These are phyloP conservation scores for Paramisgurnus dabryanus DNA, from an alignment of 2,113 vertebrate species.

Conservation along the genomic window DNA sequence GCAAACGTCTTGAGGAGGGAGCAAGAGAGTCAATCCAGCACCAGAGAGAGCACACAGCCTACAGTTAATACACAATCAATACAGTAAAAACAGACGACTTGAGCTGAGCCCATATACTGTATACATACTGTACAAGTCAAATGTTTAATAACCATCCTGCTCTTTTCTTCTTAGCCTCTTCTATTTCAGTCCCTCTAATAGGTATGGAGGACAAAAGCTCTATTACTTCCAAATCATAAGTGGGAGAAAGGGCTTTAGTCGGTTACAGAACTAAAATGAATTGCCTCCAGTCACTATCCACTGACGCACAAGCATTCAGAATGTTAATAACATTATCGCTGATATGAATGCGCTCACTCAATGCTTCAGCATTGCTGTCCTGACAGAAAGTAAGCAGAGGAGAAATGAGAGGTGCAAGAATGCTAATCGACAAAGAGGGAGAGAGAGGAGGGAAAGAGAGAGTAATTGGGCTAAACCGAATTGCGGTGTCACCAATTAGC, in stretches of 20 bases:
- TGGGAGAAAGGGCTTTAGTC: neutral
- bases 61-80: slow-evolving; percentile 29
- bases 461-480: slow-evolving; percentile 46
- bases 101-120: neutral
- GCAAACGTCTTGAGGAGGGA: slow-evolving; percentile 4
- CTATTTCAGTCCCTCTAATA: slow-evolving; percentile 21
- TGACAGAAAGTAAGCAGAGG: slow-evolving; percentile 22
- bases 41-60: neutral
- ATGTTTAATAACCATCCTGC: neutral
- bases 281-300: neutral
- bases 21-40: slow-evolving; percentile 5
- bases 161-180: neutral
- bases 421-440: slow-evolving; percentile 63
- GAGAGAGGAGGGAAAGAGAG: slow-evolving; percentile 17
- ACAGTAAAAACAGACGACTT: slow-evolving; percentile 15
- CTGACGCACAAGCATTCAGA: neutral
- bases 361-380: slow-evolving; percentile 30
- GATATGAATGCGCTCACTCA: slow-evolving; percentile 19
- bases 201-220: slow-evolving; percentile 16
- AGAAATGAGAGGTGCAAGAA: slow-evolving; percentile 53
- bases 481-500: slow-evolving; percentile 56
- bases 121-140: neutral
- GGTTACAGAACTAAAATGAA: slow-evolving; percentile 20
- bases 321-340: slow-evolving; percentile 4
- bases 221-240: slow-evolving; percentile 12